phyloP scores from a whole-genome alignment of 2,888 invertebrate species.

The Diploptera punctata region DNA sequence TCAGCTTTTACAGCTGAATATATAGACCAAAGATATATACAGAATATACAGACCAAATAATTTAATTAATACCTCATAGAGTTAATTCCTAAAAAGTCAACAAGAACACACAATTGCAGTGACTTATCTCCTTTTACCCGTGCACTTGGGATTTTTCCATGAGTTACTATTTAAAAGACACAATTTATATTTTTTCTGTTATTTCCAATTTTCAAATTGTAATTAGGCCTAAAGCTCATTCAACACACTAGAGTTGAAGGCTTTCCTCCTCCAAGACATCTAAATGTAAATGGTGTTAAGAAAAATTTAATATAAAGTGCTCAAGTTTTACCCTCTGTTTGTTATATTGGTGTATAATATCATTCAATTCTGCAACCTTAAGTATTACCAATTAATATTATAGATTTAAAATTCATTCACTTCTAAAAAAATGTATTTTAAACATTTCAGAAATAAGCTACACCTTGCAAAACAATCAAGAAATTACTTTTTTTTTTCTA shows the following conservation, averaged over 20 bases:
- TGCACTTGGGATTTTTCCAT: no score
- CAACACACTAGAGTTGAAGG: background rate
- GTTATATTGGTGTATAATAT: conserved; percentile 23
- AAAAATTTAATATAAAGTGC: background rate
- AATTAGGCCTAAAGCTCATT: conserved; percentile 23
- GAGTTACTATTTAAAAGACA: background rate
- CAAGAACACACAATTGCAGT: no score
- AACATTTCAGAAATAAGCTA: conserved; percentile 29
- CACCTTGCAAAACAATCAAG: conserved; percentile 38
- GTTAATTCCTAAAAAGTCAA: no score
- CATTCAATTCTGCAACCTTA: conserved; percentile 15
- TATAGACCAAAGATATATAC: no score
- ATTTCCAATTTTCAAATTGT: background rate
- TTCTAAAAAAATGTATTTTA: conserved; percentile 8
- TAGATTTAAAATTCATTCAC: background rate
- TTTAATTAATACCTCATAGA: no score
- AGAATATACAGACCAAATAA: no score
- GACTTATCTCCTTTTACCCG: no score
- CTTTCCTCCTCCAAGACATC: background rate
- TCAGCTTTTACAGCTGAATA: no score
- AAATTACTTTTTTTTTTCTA: conserved; percentile 38
- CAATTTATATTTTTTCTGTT: background rate
- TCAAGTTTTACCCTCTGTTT: background rate
- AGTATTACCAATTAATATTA: conserved; percentile 3
- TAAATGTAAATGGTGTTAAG: background rate